Conservation (phyloP, 2,888 invertebrate genomes). For the Ellobium chinense region DNA sequence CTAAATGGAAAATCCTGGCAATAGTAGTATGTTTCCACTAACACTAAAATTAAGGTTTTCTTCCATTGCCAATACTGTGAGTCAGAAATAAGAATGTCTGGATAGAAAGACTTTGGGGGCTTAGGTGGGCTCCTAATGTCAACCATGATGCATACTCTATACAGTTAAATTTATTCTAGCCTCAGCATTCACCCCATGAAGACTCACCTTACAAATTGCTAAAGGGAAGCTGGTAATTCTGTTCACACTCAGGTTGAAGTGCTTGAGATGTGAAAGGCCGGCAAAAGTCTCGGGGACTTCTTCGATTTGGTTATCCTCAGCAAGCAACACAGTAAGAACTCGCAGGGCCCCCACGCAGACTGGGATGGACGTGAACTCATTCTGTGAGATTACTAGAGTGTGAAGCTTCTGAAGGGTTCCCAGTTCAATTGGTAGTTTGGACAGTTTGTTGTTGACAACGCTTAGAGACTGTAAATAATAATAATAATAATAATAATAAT, state of each 20-base stretch:
- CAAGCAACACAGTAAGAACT: constrained; percentile 57
- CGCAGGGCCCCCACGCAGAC: constrained; percentile 64
- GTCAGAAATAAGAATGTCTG: too few species aligned
- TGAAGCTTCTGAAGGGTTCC: constrained; percentile 68
- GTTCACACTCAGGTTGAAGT: constrained; percentile 68
- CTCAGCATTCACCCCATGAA: too few species aligned
- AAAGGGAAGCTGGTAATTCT: constrained; percentile 65
- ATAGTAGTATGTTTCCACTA: too few species aligned
- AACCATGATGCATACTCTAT: too few species aligned
- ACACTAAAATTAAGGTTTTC: too few species aligned
- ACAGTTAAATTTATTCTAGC: too few species aligned
- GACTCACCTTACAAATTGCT: constrained; percentile 51
- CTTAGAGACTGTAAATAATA: constrained; percentile 54
- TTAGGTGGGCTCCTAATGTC: too few species aligned
- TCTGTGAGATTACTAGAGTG: constrained; percentile 68
- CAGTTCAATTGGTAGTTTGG: constrained; percentile 71
- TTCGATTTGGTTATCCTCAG: constrained; percentile 42
- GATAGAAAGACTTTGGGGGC: too few species aligned
- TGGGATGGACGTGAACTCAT: constrained; percentile 63
- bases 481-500: background rate
- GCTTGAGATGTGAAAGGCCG: constrained; percentile 63
- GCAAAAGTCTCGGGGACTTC: constrained; percentile 69
- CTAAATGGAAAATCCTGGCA: too few species aligned
- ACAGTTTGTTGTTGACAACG: constrained; percentile 68
- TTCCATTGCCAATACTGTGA: too few species aligned